Evolutionary conservation across 2,113 vertebrate genomes (phyloP), one percentile per base, ranked within the genome.

Genomic region (Globicephala melas): DNA sequence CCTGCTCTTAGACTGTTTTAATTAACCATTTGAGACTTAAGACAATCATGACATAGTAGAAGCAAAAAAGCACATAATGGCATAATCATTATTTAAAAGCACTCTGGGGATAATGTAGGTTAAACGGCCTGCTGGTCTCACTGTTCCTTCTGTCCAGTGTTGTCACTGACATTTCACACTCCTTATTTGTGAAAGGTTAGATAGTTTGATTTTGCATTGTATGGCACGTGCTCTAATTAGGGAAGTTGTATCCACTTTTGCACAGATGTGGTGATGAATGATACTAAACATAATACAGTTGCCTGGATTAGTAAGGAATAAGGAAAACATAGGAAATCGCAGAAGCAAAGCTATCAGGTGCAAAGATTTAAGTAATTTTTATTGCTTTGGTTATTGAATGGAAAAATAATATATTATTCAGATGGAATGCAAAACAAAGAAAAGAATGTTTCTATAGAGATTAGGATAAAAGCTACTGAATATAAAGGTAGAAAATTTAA

Each of bases 31-130:
- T 97, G 25, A 9, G 92, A 96, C 62, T 47, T 91, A 76, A 96
- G 93, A 95, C 89, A 97, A 94, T 90, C 97, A 94, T 97, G 95
- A 95, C 84, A 97, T 65, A 91, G 97, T 92, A 91, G 74, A 97
- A 8, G 95, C 94, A 77, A 98, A 97, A 97, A 28, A 80, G 50
- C 36, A 82, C 67, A 68, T 81, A 97, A 97, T 83, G 65, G 84
- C 28, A 79, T 97, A 96, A 98, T 98, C 97, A 98, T 96, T 98
- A 98, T 98, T 94, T 94, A 62, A 98, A 98, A 98, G 91, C 95
- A 55, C 97, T 4, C 1, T 15, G 74, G 38, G 94, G 91, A 95
- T 96, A 97, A 97, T 21, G 47, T 77, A 95, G 60, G 74, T 97
- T 96, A 93, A 98, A 96, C 84, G 73, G 50, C 97, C 95, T 96